Base-by-base conservation (phyloP, 92 coral and sea anemone species). In the Palythoa grandiflora region DNA sequence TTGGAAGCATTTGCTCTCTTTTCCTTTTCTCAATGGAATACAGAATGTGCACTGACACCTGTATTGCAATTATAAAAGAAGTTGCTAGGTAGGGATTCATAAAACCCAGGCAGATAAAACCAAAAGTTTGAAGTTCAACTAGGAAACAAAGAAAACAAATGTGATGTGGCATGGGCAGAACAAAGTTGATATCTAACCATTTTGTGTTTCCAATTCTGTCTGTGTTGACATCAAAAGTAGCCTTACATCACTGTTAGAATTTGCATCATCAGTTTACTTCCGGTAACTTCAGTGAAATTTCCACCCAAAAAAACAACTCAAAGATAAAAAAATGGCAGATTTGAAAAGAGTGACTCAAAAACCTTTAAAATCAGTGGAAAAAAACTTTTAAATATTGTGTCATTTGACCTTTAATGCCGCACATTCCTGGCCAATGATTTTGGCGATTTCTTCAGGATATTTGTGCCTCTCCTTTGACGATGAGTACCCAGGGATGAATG, bases 1-100 rank as follows among this genome's bases (percentile, higher is more conserved):
- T 28, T 28, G 28, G 28, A 0, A 28, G 28, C 28, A 28, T 28
- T 28, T 28, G 28, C 83, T 59, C 14, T 78, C 84, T 78, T 78
- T 78, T 3, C 84, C 84, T 38, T 78, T n/a, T 51, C 53, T 28
- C 28, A 75, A 57, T 12, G 80, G 80, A 16, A 76, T 76, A 9
- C 84, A 79, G 72, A 54, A 54, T 38, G 20, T 66, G 59, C 84
- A 79, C 72, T 79, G 85, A 63, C 85, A 65, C 75, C 57, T 80
- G 51, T 51, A 76, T 76, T 51, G 11, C 63, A 52, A 52, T 40
- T 76, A 14, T 11, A 51, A 16, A 51, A 19, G 16, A 77, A 51
- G 47, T 52, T 20, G 1, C 51, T 77, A 8, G 11, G 44, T 47
- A 77, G 65, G 21, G 78, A 73, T 73, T 40, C 13, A 73, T 38